Base-by-base conservation (phyloP, 2,888 invertebrate species). In the Tiphia femorata region DNA sequence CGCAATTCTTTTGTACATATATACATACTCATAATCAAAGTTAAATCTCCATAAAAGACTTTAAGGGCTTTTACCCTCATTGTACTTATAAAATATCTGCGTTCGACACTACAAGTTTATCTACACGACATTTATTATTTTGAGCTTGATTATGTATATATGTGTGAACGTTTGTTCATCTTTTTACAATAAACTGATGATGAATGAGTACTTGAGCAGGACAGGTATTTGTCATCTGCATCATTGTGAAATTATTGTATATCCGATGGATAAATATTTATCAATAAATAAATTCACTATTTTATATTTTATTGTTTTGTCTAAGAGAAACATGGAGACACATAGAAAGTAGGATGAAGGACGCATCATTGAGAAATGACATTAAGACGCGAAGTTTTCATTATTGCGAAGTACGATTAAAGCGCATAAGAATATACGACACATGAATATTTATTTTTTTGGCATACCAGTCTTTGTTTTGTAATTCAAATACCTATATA, bases 401-500 rank as follows among this genome's bases (percentile, higher is more conserved):
- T n/a, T n/a, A n/a, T n/a, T n/a, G n/a, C n/a, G n/a, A n/a, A n/a
- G n/a, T n/a, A n/a, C n/a, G n/a, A n/a, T n/a, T n/a, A n/a, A n/a
- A n/a, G n/a, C n/a, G n/a, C n/a, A n/a, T n/a, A n/a, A 21, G 37
- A 50, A 43, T 25, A 14, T n/a, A n/a, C n/a, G n/a, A n/a, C n/a
- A n/a, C n/a, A n/a, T n/a, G n/a, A 21, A 43, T 25, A 52, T 47
- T 37, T 43, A 30, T 3, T 4, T 20, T 12, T 20, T 14, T 5
- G 21, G 23, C 4, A 19, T 48, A 16, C 38, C 30, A 12, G 92
- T 92, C 84, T 89, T 92, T 0, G 93, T 94, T 82, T 95, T 93
- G 51, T 89, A 87, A 82, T 96, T 96, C 8, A 95, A 85, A 82
- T 87, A 92, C 79, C 86, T 89, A 67, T 94, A 94, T 43, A 96